phyloP scores from a whole-genome alignment of 2,888 invertebrate genomes.

The Stramonita haemastoma region DNA sequence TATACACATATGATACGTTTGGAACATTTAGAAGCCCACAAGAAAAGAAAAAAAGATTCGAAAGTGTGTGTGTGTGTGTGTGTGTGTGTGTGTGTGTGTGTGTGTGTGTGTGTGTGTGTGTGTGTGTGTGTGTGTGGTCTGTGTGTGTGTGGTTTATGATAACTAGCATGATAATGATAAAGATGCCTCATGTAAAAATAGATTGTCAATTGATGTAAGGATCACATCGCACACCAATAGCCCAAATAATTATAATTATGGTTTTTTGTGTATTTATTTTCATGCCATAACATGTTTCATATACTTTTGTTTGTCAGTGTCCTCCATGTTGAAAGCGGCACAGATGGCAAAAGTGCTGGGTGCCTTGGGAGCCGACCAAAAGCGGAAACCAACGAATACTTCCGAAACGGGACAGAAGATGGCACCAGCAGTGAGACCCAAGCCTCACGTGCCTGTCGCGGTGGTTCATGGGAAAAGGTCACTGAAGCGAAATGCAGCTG shows the following conservation, averaged over 20 bases:
- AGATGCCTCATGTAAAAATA: too few species aligned
- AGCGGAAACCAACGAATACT: conserved; percentile 19
- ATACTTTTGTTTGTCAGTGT: conserved; percentile 41
- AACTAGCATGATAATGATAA: background rate
- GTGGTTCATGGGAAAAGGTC: conserved; percentile 53
- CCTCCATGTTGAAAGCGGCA: conserved; percentile 45
- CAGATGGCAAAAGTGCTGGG: conserved; percentile 43
- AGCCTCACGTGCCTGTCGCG: conserved; percentile 48
- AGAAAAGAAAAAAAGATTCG: background rate
- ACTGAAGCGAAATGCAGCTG: conserved; percentile 39
- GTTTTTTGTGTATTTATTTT: too few species aligned
- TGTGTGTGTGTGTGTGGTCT: background rate
- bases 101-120: background rate
- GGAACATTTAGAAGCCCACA: too few species aligned
- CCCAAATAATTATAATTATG: too few species aligned
- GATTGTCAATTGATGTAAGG: too few species aligned
- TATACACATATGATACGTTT: background rate
- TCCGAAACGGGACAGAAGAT: conserved; percentile 15
- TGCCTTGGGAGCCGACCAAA: background rate
- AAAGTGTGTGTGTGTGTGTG: background rate
- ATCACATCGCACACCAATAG: too few species aligned
- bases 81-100: background rate
- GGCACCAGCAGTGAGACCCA: conserved; percentile 30
- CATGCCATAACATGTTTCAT: too few species aligned
- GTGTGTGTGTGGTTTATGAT: too few species aligned